Percentiles rank a stretch among this genome's conserved stretches.
Evolutionary conservation across 1,140 invertebrate genomes (phyloP).

Genomic region (Trinorchestia longiramus): DNA sequence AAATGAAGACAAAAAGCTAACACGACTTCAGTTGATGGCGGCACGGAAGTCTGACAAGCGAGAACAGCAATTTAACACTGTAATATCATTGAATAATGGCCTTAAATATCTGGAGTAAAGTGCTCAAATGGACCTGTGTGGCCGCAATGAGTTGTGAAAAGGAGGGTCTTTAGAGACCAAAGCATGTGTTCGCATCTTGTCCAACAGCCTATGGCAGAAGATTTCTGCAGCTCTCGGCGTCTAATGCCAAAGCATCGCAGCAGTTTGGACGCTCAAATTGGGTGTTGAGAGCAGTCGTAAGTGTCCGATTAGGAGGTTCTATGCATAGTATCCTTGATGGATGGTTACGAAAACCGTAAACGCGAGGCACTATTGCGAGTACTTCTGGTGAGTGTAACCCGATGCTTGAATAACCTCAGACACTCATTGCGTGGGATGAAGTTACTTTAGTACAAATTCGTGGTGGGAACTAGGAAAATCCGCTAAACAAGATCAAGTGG

Average conservation of each 20-base stretch:
- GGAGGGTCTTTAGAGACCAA: conserved; percentile 31
- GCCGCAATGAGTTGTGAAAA: conserved; percentile 2
- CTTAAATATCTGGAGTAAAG: not conserved
- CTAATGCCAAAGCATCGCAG: not conserved
- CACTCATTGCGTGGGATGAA: not conserved
- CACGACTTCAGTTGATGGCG: not conserved
- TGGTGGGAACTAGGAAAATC: not conserved
- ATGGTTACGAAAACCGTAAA: not conserved
- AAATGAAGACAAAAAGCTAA: not conserved
- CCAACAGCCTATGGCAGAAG: conserved; percentile 23
- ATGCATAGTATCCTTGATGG: not conserved
- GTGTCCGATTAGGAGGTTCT: conserved; percentile 6
- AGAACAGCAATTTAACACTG: not conserved
- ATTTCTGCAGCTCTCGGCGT: not conserved
- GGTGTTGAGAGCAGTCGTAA: conserved; percentile 11
- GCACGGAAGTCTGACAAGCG: not conserved
- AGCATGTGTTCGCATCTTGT: not conserved
- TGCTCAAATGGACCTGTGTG: not conserved
- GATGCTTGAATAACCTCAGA: not conserved
- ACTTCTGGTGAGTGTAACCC: not conserved
- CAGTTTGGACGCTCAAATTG: not conserved
- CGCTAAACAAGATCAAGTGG: not conserved
- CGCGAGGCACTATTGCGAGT: not conserved
- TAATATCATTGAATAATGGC: conserved; percentile 2
- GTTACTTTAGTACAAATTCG: not conserved